A percentile compares a stretch with the other conserved stretches of the same genome.
Conservation (phyloP, 2,797 vertebrate genomes). For the Hybognathus amarus region DNA sequence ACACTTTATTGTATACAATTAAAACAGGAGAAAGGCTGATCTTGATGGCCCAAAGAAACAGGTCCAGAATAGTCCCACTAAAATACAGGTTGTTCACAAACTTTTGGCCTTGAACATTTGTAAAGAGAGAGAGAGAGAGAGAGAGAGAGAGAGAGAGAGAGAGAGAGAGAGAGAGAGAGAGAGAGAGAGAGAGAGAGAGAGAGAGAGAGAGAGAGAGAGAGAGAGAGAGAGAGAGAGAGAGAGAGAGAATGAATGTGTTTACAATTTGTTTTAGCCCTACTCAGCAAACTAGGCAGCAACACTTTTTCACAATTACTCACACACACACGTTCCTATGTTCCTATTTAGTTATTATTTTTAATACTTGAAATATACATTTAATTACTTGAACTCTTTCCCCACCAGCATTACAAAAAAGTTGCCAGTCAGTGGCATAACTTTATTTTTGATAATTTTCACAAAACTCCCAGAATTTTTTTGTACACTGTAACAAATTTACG, state of each 20-base stretch:
- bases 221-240: constrained; percentile 56
- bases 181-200: neutral
- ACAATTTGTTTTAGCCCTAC: constrained; percentile 79
- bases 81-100: constrained; percentile 35
- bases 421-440: no score
- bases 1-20: constrained; percentile 25
- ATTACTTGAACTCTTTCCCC: no score
- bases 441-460: neutral
- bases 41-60: neutral
- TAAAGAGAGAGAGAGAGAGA: neutral
- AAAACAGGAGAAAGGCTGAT: constrained; percentile 10
- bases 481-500: no score
- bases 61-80: neutral
- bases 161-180: no score
- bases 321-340: neutral
- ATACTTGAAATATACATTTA: no score
- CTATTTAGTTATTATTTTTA: no score
- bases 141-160: constrained; percentile 4
- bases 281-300: constrained; percentile 72
- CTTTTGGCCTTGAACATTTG: constrained; percentile 3
- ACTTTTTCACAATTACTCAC: constrained; percentile 60
- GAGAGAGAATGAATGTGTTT: constrained; percentile 68
- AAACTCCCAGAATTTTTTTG: neutral
- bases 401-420: no score
- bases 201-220: constrained; percentile 21